Conservation (phyloP, 1,140 invertebrate species). For the Drosophila prosaltans region DNA sequence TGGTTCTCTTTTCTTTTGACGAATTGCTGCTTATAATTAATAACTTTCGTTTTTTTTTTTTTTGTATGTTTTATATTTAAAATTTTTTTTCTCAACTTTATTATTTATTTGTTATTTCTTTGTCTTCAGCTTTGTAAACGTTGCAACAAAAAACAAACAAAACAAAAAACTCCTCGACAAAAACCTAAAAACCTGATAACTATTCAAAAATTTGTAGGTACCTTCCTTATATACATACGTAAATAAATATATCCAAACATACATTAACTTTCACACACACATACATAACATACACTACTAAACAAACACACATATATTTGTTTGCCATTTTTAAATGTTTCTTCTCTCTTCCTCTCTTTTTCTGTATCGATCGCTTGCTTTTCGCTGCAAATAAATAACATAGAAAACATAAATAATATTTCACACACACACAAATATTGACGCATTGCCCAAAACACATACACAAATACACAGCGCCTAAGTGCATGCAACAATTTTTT, state of each 20-base stretch:
- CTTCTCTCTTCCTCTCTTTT: slow-evolving; percentile 29
- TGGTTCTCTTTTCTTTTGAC: neutral
- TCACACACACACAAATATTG: slow-evolving; percentile 28
- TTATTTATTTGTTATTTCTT: slow-evolving; percentile 30
- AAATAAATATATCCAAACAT: neutral
- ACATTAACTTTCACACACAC: neutral
- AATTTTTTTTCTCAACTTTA: slow-evolving; percentile 22
- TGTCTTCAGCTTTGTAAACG: slow-evolving; percentile 51
- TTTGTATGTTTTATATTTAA: neutral
- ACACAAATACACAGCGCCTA: slow-evolving; percentile 12
- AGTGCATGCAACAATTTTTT: slow-evolving; percentile 21
- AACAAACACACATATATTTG: slow-evolving; percentile 14
- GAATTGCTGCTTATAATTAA: slow-evolving; percentile 22
- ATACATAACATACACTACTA: neutral
- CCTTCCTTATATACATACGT: neutral
- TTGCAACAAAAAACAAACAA: slow-evolving; percentile 28
- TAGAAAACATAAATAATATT: slow-evolving; percentile 16
- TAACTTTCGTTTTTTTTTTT: slow-evolving; percentile 14
- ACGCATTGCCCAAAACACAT: neutral
- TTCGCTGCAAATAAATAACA: slow-evolving; percentile 46
- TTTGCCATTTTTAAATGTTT: slow-evolving; percentile 13
- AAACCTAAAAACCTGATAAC: slow-evolving; percentile 2
- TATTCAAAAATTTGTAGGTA: slow-evolving; percentile 10
- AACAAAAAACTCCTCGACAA: neutral
- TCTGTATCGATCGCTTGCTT: slow-evolving; percentile 22